Conservation (phyloP, 2,888 invertebrate genomes). For the Augochlorella aurata region DNA sequence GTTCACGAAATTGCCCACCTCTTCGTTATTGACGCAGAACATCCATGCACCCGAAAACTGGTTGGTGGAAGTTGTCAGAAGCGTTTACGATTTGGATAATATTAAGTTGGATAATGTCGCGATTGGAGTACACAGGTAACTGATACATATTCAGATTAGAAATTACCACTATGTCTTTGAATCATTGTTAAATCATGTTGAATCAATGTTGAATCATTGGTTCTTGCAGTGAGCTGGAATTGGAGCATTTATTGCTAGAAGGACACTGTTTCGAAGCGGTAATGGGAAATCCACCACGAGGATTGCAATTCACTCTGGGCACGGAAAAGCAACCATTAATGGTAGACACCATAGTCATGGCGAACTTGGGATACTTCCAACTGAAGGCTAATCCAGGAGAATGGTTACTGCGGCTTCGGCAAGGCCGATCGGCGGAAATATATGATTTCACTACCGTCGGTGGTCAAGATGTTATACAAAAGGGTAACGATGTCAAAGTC, state of each 20-base stretch:
- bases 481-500: constrained; percentile 85
- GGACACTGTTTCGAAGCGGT: constrained; percentile 97
- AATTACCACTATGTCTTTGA: too few relatives aligned
- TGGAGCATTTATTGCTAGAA: constrained; percentile 96
- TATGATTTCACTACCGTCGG: constrained; percentile 89
- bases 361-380: constrained; percentile 99
- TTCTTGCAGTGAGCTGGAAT: constrained; percentile 92
- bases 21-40: constrained; percentile 94
- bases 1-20: constrained; percentile 94
- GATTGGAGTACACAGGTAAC: constrained; percentile 90
- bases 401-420: constrained; percentile 94
- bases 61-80: constrained; percentile 95
- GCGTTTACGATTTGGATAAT: constrained; percentile 98
- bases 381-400: constrained; percentile 98
- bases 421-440: constrained; percentile 96
- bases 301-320: constrained; percentile 97
- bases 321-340: constrained; percentile 89
- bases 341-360: constrained; percentile 99
- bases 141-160: not conserved
- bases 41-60: constrained; percentile 97
- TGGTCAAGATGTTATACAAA: constrained; percentile 83
- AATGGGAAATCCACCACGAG: constrained; percentile 96
- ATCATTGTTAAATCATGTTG: too few relatives aligned
- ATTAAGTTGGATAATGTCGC: constrained; percentile 96
- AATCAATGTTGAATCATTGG: not conserved